Conservation (phyloP, 2,797 vertebrate species). For the Pachyuromys duprasi region DNA sequence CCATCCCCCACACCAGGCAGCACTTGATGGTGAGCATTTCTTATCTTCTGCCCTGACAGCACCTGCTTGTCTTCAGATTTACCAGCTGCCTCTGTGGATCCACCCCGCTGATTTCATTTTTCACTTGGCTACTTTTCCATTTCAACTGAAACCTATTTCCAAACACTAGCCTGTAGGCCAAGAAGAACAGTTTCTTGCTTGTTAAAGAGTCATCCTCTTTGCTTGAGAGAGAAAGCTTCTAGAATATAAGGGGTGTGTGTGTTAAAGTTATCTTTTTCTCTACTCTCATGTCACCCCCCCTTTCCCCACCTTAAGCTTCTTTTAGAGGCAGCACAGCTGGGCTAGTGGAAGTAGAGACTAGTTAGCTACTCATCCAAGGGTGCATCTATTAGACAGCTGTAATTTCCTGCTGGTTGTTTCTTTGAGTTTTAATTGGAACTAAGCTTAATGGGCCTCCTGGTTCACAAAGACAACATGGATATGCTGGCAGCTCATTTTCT, state of each 20-base stretch:
- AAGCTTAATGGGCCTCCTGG: constrained; percentile 69
- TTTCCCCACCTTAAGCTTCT: neutral
- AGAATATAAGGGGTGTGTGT: neutral
- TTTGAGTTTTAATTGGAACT: constrained; percentile 69
- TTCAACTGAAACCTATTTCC: neutral
- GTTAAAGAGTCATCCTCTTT: neutral
- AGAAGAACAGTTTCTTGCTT: neutral
- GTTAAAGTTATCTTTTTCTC: neutral
- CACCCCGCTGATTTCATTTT: neutral
- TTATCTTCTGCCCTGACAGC: neutral
- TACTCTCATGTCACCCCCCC: neutral
- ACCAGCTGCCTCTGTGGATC: neutral
- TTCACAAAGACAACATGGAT: constrained; percentile 81
- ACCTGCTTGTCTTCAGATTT: neutral
- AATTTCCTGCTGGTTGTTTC: neutral
- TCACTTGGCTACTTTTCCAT: neutral
- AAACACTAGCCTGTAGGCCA: neutral
- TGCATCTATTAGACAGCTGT: neutral
- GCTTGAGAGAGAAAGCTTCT: neutral
- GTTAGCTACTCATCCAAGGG: neutral
- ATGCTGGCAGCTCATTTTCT: constrained; percentile 82
- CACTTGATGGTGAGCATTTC: neutral
- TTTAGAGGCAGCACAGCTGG: neutral
- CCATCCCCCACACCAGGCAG: rapidly evolving
- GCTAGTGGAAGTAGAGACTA: rapidly evolving